Base-by-base conservation (phyloP, 1,140 invertebrate genomes). In the Antheraea pernyi region DNA sequence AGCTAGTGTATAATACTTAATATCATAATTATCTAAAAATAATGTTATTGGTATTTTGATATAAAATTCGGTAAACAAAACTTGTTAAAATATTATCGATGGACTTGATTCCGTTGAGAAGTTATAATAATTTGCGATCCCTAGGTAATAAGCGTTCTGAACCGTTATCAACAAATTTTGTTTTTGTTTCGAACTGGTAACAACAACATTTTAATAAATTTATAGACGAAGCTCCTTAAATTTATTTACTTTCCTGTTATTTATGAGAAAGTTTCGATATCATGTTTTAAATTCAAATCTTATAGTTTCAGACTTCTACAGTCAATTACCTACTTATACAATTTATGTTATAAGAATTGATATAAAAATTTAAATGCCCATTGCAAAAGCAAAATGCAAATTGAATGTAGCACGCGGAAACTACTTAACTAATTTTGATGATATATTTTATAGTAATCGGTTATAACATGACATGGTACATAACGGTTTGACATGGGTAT, bases 121-220 rank as follows among this genome's bases (percentile, higher is more conserved):
- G 65, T 67, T 59, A 46, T 13, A 18, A 67, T 37, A 67, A 59
- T 59, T 67, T 53, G 13, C 19, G 53, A 67, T 67, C 46, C 53
- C 53, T 37, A 37, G 19, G 59, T 59, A 67, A 67, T 58, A 66
- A 66, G 13, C 53, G 19, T n/a, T 42, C n/a, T 58, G 22, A 67
- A 67, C 53, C 16, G 13, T 67, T 37, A 65, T 65, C 60, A 10
- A 42, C 64, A 48, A 67, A 67, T 48, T 59, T 67, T 59, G 65
- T 67, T 67, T 67, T 59, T 67, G 65, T 67, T 67, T 37, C 65
- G 16, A 67, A 67, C 65, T 66, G 46, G 46, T 53, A 53, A 53
- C 46, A 53, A 53, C 46, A 53, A 16, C 9, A 30, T 61, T 61
- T 10, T 61, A 61, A 30, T 61, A 61, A 36, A 36, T 61, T 61